These are phyloP conservation scores for Neoaliturus tenellus DNA, from an alignment of 2,888 invertebrate species.

Conservation along the genomic window DNA sequence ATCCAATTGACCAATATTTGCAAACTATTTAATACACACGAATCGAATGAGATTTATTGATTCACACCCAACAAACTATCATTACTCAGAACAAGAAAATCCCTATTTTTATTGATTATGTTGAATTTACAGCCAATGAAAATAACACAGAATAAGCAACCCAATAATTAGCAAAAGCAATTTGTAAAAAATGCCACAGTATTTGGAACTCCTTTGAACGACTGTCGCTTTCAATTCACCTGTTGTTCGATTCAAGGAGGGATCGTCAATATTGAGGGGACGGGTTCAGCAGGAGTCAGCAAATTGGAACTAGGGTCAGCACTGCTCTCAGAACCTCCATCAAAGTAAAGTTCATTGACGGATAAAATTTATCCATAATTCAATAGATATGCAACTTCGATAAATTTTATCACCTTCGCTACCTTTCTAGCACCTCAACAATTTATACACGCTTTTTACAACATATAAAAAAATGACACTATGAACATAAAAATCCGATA, in stretches of 20 bases:
- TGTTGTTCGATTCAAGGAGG: neutral
- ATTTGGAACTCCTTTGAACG: neutral
- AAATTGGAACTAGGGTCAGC: neutral
- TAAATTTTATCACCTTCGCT: neutral
- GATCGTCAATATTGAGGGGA: neutral
- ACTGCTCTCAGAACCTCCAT: neutral
- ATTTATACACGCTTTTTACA: neutral
- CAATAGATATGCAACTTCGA: neutral
- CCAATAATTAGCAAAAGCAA: too few species aligned
- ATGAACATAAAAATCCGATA: neutral
- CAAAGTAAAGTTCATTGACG: neutral
- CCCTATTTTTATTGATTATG: too few species aligned
- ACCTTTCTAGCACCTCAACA: neutral
- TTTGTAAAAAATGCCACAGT: too few species aligned
- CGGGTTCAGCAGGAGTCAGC: neutral
- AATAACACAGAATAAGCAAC: too few species aligned
- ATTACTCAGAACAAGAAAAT: too few species aligned
- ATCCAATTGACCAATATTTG: too few species aligned
- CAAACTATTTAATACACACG: too few species aligned
- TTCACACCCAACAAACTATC: too few species aligned
- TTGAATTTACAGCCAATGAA: too few species aligned
- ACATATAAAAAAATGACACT: neutral
- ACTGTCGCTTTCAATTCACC: neutral
- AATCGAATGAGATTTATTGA: too few species aligned
- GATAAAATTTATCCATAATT: neutral